Base-by-base conservation (phyloP, 1,140 invertebrate genomes). In the Phocides pigmalion region DNA sequence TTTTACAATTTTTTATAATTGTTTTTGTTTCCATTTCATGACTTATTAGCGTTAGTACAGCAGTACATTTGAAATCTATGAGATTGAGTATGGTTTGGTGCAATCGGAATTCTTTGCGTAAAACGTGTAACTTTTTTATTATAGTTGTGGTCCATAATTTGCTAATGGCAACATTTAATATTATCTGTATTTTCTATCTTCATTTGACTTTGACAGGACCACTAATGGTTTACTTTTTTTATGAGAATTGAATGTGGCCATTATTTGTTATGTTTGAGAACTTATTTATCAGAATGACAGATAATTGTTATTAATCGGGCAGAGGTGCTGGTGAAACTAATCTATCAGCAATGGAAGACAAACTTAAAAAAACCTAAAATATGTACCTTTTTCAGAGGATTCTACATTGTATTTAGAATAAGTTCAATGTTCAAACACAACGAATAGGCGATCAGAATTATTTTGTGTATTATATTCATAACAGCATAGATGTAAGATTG, bases 401-500 rank as follows among this genome's bases (percentile, higher is more conserved):
- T 72, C 64, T 35, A 35, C 32, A 32, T 32, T 9, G 28, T 35
- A 35, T n/a, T 76, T 81, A 79, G 70, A 62, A 66, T 70, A 73
- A 70, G 66, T 80, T 64, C 58, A 72, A 59, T 72, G 73, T 79
- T 81, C 76, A 81, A 79, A 75, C 68, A 82, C 81, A 84, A 84
- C 79, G 79, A 83, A 81, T 79, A 74, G 49, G 42, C 54, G 39
- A 68, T 56, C 69, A 67, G 68, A 66, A 74, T 66, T 75, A 68
- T 81, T 79, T 79, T 28, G 5, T 84, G 79, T 84, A 84, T 78
- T 76, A 80, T 83, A 81, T 84, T 82, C 77, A 79, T 70, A 79
- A 79, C 68, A 62, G 35, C 62, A 69, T 81, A 79, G 68, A 50
- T 74, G 42, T 79, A 80, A 66, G 74, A 74, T 83, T 72, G 72